A percentile compares a stretch with the other conserved stretches of the same genome.
Conservation (phyloP, 2,888 invertebrate species). For the Phengaris arion region DNA sequence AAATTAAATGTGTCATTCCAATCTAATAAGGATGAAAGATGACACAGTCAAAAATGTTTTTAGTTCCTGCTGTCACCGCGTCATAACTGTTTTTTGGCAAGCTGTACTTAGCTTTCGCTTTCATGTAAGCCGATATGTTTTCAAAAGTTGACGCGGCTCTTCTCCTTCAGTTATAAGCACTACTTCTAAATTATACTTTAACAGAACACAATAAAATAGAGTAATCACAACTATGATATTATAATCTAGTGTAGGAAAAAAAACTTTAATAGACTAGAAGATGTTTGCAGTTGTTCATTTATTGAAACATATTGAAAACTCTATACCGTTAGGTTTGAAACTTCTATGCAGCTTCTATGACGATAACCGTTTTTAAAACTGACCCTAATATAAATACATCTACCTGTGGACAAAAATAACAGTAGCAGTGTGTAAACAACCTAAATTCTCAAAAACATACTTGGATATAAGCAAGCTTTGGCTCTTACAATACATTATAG, state of each 20-base stretch:
- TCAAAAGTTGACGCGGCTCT: conserved; percentile 27
- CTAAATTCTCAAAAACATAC: conserved; percentile 1
- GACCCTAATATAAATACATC: too few relatives aligned
- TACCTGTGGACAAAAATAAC: background rate
- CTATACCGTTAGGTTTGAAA: background rate
- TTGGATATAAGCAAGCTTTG: conserved; percentile 2
- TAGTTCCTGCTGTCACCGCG: too few relatives aligned
- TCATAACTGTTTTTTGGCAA: too few relatives aligned
- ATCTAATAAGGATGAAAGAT: too few relatives aligned
- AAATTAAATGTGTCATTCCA: too few relatives aligned
- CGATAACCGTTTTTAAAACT: too few relatives aligned
- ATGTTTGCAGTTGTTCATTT: background rate
- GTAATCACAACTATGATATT: conserved; percentile 14
- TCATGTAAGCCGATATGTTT: conserved; percentile 17
- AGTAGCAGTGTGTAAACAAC: background rate
- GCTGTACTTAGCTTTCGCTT: background rate
- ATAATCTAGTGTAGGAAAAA: conserved; percentile 1
- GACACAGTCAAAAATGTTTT: too few relatives aligned
- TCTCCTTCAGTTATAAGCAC: conserved; percentile 10
- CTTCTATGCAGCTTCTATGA: too few relatives aligned
- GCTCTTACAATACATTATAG: background rate
- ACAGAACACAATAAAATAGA: background rate
- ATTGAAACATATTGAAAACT: background rate
- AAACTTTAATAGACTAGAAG: conserved; percentile 23
- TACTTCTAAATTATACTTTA: background rate